Percentiles rank a stretch among this genome's conserved stretches.
These are phyloP conservation scores for Tautogolabrus adspersus DNA, from an alignment of 2,113 vertebrate species.

Conservation along the genomic window DNA sequence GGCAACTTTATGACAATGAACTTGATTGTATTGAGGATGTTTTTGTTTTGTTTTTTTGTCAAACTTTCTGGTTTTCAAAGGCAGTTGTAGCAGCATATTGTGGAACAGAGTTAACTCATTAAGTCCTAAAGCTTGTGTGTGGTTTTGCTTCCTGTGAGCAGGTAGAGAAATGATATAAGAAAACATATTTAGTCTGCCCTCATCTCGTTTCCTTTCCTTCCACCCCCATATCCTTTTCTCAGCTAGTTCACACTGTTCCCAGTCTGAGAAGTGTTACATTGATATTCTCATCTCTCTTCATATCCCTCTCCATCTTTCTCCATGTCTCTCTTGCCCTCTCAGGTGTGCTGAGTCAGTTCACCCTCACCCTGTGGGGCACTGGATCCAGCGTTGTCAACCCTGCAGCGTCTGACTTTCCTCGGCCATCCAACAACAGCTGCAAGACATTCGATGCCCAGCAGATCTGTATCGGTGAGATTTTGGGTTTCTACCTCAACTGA, in stretches of 20 bases:
- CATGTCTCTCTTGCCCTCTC: background rate
- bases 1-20: conserved; percentile 29
- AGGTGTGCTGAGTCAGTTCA: conserved; percentile 95
- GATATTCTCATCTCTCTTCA: conserved; percentile 33
- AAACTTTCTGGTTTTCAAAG: conserved; percentile 1
- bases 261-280: conserved; percentile 35
- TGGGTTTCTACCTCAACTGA: background rate
- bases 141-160: conserved; percentile 38
- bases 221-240: conserved; percentile 39
- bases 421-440: conserved; percentile 93
- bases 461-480: conserved; percentile 94
- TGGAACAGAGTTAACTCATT: conserved; percentile 8
- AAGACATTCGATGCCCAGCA: conserved; percentile 93
- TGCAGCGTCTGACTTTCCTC: conserved; percentile 83
- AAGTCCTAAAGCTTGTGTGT: conserved; percentile 11
- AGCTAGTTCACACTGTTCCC: conserved; percentile 42
- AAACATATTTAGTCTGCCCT: conserved; percentile 25
- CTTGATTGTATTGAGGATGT: background rate
- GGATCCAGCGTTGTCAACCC: conserved; percentile 82
- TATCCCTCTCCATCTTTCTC: background rate
- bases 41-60: background rate
- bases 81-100: background rate
- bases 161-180: conserved; percentile 14
- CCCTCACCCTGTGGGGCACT: conserved; percentile 91
- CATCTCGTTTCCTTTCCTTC: conserved; percentile 41